A percentile compares a stretch with the other conserved stretches of the same genome.
Conservation (phyloP, 2,888 invertebrate genomes). For the Thalpophila matura region DNA sequence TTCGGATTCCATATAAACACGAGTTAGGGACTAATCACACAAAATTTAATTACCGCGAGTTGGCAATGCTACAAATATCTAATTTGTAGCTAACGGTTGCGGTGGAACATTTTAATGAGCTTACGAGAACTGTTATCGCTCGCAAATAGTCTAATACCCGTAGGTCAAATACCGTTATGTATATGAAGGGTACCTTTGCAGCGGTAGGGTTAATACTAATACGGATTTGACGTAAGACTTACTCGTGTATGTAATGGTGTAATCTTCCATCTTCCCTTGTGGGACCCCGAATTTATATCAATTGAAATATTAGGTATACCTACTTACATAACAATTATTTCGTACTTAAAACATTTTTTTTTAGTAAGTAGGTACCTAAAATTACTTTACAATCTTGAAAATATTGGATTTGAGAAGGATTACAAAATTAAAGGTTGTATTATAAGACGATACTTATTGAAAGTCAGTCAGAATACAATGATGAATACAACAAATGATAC, state of each 20-base stretch:
- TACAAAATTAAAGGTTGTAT: too few relatives aligned
- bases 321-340: too few relatives aligned
- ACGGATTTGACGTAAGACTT: not conserved
- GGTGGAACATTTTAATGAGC: slow-evolving; percentile 65
- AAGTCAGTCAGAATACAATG: too few relatives aligned
- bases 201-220: slow-evolving; percentile 1
- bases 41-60: slow-evolving; percentile 78
- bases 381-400: too few relatives aligned
- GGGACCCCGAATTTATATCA: too few relatives aligned
- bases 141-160: slow-evolving; percentile 45
- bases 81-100: slow-evolving; percentile 54
- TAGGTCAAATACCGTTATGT: slow-evolving; percentile 27
- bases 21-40: slow-evolving; percentile 72
- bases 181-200: slow-evolving; percentile 6
- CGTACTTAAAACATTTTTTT: too few relatives aligned
- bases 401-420: too few relatives aligned
- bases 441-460: too few relatives aligned
- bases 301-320: too few relatives aligned
- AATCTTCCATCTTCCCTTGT: too few relatives aligned
- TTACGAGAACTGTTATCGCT: slow-evolving; percentile 58
- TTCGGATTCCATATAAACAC: slow-evolving; percentile 69
- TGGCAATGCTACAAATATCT: slow-evolving; percentile 71
- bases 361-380: too few relatives aligned
- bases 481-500: slow-evolving; percentile 1
- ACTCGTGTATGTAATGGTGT: too few relatives aligned